Evolutionary conservation across 2,888 invertebrate genomes (phyloP), one percentile per base, ranked within the genome.

Genomic region (Cephus spinipes): DNA sequence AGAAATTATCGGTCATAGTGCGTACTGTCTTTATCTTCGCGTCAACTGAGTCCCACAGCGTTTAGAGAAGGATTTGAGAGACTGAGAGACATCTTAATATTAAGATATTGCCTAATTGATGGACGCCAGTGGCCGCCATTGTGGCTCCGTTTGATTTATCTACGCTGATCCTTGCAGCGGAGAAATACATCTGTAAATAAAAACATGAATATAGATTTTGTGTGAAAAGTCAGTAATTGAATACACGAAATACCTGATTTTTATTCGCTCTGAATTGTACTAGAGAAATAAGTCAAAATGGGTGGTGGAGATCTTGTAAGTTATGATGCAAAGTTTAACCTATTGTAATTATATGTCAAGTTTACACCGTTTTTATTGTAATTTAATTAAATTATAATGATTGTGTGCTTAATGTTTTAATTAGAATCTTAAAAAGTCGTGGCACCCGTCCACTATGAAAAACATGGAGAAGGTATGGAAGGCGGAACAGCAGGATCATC

Each of bases 381-480:
- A 30, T 69, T 68, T 77, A 23, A 68, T 40, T 74, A 11, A 77
- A 31, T 77, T 33, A 1, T 76, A 74, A 76, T 31, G 23, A 73
- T 31, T 73, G 30, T 68, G 32, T 74, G 68, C 31, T 68, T 69
- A 76, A 40, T 75, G 35, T 75, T 35, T 11, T 30, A 33, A 68
- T 68, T 68, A 96, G 96, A 96, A 96, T 91, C 93, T 95, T 3
- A 96, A 96, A 83, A 96, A 96, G 88, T 95, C 96, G 92, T 96
- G 96, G 96, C 96, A 96, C 92, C 96, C 96, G 33, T 95, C 94
- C 81, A 96, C 95, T 0, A 93, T 95, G 92, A 95, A 95, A 88
- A 96, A 96, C 86, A 96, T 95, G 89, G 96, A 96, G 86, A 94
- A 94, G 74, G 96, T 96, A 0, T 96, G 96, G 95, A 96, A 95